These are phyloP conservation scores for Opisthograptis luteolata DNA, from an alignment of 2,888 invertebrate species.

Conservation along the genomic window DNA sequence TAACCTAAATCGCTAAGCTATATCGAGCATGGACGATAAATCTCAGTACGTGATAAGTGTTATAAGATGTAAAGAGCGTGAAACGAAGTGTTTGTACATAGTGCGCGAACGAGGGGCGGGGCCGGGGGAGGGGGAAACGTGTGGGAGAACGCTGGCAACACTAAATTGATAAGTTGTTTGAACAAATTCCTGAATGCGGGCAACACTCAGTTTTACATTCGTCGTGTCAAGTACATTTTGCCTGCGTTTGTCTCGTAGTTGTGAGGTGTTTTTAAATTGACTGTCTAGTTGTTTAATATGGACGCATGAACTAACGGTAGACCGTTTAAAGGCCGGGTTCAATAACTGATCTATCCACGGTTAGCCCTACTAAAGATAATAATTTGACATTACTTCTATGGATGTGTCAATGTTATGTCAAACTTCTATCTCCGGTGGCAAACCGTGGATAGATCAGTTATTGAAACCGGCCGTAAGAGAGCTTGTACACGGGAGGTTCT, in stretches of 20 bases:
- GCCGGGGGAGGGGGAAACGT: not conserved
- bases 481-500: too few relatives aligned
- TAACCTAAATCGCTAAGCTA: slow-evolving; percentile 67
- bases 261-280: slow-evolving; percentile 29
- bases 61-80: slow-evolving; percentile 53
- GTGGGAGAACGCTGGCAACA: slow-evolving; percentile 30
- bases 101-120: slow-evolving; percentile 34
- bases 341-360: too few relatives aligned
- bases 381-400: too few relatives aligned
- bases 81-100: slow-evolving; percentile 55
- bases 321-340: too few relatives aligned
- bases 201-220: slow-evolving; percentile 18
- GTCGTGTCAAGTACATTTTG: slow-evolving; percentile 6
- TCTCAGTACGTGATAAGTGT: slow-evolving; percentile 81
- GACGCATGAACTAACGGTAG: not conserved
- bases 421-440: too few relatives aligned
- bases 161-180: slow-evolving; percentile 31
- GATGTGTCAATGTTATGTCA: too few relatives aligned
- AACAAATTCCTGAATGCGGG: slow-evolving; percentile 21
- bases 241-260: slow-evolving; percentile 18
- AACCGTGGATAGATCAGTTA: too few relatives aligned
- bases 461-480: too few relatives aligned
- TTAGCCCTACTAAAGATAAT: too few relatives aligned
- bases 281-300: slow-evolving; percentile 1
- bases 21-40: slow-evolving; percentile 81